These are phyloP conservation scores for Syrphus vitripennis DNA, from an alignment of 2,888 invertebrate genomes.

Conservation along the genomic window DNA sequence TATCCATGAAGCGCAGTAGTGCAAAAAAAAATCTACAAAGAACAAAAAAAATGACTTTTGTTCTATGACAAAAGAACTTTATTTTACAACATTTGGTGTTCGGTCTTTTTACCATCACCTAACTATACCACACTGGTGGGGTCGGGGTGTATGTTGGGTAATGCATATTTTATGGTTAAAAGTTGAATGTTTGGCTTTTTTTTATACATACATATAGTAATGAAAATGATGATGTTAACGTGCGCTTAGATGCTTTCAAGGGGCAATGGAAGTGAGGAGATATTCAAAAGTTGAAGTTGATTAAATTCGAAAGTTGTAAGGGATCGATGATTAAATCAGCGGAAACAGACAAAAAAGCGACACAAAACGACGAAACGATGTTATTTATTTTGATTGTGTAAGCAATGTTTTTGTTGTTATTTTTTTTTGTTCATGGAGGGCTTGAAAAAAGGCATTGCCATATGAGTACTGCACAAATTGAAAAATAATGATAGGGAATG, in stretches of 20 bases:
- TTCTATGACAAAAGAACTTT: conserved; percentile 66
- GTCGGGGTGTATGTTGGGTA: conserved; percentile 32
- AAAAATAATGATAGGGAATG: conserved; percentile 40
- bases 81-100: conserved; percentile 69
- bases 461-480: conserved; percentile 50
- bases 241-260: conserved; percentile 51
- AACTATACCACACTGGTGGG: background rate
- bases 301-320: conserved; percentile 67
- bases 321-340: conserved; percentile 70
- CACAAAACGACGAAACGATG: conserved; percentile 39
- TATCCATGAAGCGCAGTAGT: conserved; percentile 22
- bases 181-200: conserved; percentile 35
- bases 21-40: conserved; percentile 19
- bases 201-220: conserved; percentile 9
- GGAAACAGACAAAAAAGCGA: conserved; percentile 57
- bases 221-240: conserved; percentile 63
- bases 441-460: background rate
- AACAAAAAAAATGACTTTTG: conserved; percentile 57
- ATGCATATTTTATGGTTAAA: conserved; percentile 70
- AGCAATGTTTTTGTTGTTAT: conserved; percentile 29
- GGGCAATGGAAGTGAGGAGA: conserved; percentile 7
- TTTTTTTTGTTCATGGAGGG: background rate
- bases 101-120: conserved; percentile 51
- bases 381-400: conserved; percentile 49
- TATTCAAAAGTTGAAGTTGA: conserved; percentile 56